Conservation (phyloP, 2,888 invertebrate genomes). For the Lithophane leautieri region DNA sequence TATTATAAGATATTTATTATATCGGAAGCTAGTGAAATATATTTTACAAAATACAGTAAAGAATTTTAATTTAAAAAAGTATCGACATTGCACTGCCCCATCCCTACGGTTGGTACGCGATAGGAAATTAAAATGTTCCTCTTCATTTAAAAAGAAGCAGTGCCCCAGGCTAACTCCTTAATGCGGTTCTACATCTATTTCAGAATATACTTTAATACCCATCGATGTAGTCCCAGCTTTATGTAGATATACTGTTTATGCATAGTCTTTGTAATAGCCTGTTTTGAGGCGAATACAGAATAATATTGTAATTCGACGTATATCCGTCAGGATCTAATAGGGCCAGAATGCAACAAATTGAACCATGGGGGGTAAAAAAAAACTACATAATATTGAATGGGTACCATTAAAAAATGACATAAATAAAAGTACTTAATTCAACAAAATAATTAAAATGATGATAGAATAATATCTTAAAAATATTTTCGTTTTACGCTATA, state of each 20-base stretch:
- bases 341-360: too few relatives aligned
- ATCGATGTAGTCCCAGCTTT: slow-evolving; percentile 61
- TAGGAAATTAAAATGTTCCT: slow-evolving; percentile 91
- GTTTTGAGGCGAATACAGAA: slow-evolving; percentile 14
- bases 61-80: slow-evolving; percentile 6
- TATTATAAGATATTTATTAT: too few relatives aligned
- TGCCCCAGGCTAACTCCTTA: slow-evolving; percentile 88
- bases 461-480: too few relatives aligned
- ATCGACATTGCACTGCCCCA: slow-evolving; percentile 63
- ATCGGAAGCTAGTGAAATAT: too few relatives aligned
- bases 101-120: slow-evolving; percentile 84
- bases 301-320: too few relatives aligned
- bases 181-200: slow-evolving; percentile 86
- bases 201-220: slow-evolving; percentile 64
- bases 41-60: neutral
- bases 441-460: too few relatives aligned
- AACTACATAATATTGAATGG: too few relatives aligned
- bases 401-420: too few relatives aligned
- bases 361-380: too few relatives aligned
- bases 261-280: slow-evolving; percentile 10
- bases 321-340: too few relatives aligned
- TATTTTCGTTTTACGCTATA: too few relatives aligned
- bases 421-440: too few relatives aligned
- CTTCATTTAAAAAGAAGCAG: slow-evolving; percentile 90
- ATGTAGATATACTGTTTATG: slow-evolving; percentile 34